A percentile compares a stretch with the other conserved stretches of the same genome.
Conservation (phyloP, 2,888 invertebrate genomes). For the Boloria euphrosyne region DNA sequence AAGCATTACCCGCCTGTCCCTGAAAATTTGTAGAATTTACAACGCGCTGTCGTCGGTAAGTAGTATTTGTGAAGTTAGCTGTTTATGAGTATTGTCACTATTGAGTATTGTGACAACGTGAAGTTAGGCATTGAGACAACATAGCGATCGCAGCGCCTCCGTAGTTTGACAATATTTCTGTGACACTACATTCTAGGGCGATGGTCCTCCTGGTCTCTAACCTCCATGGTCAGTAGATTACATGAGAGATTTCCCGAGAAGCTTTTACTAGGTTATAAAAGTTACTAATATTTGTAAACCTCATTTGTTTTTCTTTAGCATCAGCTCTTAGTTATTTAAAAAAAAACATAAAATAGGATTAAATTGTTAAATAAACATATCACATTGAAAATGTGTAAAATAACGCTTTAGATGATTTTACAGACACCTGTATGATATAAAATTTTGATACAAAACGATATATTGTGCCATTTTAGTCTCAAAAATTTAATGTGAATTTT, state of each 20-base stretch:
- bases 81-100: no score
- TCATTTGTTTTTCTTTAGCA: background rate
- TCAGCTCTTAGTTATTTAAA: constrained; percentile 3
- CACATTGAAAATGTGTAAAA: constrained; percentile 25
- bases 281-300: constrained; percentile 3
- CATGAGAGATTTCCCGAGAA: background rate
- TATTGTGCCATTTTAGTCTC: constrained; percentile 15
- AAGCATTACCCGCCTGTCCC: no score
- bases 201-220: no score
- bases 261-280: constrained; percentile 4
- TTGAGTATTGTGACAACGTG: no score
- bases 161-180: no score
- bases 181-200: no score
- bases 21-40: no score
- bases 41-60: no score
- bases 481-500: constrained; percentile 19
- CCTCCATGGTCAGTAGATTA: background rate
- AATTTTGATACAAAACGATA: constrained; percentile 28
- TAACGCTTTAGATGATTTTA: constrained; percentile 39
- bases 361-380: constrained; percentile 16
- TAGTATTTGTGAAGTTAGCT: no score
- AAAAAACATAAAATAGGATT: background rate
- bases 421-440: constrained; percentile 17
- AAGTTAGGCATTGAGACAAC: no score
- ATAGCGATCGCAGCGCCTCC: no score